These are phyloP conservation scores for Martes flavigula DNA, from an alignment of 2,797 vertebrate genomes.

Conservation along the genomic window DNA sequence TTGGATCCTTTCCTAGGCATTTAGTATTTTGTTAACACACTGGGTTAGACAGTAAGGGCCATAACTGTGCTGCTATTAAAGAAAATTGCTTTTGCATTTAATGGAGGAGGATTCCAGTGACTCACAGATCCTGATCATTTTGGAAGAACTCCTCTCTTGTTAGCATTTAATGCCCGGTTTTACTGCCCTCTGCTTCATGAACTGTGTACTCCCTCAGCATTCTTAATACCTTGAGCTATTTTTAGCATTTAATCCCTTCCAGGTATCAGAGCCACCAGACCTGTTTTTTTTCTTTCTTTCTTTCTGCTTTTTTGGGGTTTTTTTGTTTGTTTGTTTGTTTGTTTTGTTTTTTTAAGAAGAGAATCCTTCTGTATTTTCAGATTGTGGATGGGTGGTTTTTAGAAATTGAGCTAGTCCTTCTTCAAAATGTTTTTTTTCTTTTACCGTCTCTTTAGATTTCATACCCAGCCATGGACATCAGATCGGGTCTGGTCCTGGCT, in stretches of 20 bases:
- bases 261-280: conserved; percentile 75
- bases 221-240: conserved; percentile 79
- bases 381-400: conserved; percentile 43
- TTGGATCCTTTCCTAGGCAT: not conserved
- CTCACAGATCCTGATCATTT: conserved; percentile 19
- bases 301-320: too few relatives aligned
- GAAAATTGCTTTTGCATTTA: not conserved
- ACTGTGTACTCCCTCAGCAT: conserved; percentile 62
- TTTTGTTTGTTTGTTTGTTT: too few relatives aligned
- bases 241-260: conserved; percentile 80
- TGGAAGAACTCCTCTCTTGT: conserved; percentile 65
- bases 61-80: not conserved
- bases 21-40: not conserved
- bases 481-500: not conserved
- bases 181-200: conserved; percentile 74
- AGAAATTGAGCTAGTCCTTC: conserved; percentile 44
- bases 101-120: not conserved
- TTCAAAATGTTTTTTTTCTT: not conserved
- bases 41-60: not conserved
- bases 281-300: not conserved
- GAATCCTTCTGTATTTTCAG: conserved; percentile 65
- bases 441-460: not conserved
- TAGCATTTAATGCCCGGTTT: conserved; percentile 75
- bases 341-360: not conserved
- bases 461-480: not conserved